These are phyloP conservation scores for Drosophila chauvacae DNA, from an alignment of 1,140 invertebrate species.

Conservation along the genomic window DNA sequence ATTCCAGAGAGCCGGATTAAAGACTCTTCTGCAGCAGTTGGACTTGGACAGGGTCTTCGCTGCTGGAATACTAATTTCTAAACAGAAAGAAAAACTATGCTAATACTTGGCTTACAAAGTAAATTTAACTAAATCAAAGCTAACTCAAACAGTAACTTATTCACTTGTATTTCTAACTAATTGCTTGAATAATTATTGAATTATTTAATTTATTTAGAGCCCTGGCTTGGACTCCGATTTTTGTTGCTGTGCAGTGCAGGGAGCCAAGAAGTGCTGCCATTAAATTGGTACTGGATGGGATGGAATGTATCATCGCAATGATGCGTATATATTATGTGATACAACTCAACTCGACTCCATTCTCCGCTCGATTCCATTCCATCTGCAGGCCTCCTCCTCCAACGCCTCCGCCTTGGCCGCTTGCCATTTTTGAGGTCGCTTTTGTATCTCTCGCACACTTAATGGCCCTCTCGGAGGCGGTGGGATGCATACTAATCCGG, in stretches of 20 bases:
- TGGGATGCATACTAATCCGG: constrained; percentile 74
- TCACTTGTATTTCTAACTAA: not conserved
- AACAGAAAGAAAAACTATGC: constrained; percentile 4
- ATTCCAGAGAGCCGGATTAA: constrained; percentile 8
- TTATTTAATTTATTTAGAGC: too few relatives aligned
- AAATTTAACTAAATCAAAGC: too few relatives aligned
- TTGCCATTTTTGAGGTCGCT: constrained; percentile 72
- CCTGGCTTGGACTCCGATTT: not conserved
- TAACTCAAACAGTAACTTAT: not conserved
- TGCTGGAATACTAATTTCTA: constrained; percentile 64
- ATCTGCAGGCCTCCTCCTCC: constrained; percentile 25
- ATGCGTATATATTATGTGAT: constrained; percentile 12
- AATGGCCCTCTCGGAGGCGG: constrained; percentile 51
- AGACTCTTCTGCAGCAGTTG: constrained; percentile 16
- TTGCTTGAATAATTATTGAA: not conserved
- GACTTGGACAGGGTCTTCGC: constrained; percentile 23
- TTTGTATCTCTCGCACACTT: constrained; percentile 69
- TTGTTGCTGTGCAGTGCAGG: constrained; percentile 8
- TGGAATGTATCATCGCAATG: constrained; percentile 21
- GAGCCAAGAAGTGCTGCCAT: constrained; percentile 54
- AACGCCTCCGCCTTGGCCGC: constrained; percentile 9
- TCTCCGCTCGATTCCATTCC: constrained; percentile 20
- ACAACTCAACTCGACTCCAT: not conserved
- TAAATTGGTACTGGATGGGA: constrained; percentile 69
- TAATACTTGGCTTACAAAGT: not conserved